Evolutionary conservation across 2,113 vertebrate genomes (phyloP).

Genomic region (Zosterops hypoxanthus): DNA sequence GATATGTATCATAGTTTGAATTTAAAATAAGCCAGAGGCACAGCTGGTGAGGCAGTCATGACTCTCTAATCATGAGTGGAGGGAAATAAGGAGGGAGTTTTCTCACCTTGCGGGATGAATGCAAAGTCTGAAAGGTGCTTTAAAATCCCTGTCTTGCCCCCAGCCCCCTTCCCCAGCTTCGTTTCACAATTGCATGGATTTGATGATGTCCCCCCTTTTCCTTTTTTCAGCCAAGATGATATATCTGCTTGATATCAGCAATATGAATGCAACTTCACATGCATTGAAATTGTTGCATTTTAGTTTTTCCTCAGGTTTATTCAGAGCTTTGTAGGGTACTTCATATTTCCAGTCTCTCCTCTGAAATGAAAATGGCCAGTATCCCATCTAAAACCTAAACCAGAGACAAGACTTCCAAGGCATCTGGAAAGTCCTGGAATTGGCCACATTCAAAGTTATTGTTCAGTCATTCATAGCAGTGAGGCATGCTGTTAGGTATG

Average conservation of each 20-base stretch:
- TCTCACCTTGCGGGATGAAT: conserved; percentile 19
- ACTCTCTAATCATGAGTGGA: conserved; percentile 31
- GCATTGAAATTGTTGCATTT: neutral
- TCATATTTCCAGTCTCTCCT: neutral
- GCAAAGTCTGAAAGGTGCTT: neutral
- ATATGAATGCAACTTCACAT: neutral
- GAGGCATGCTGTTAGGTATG: neutral
- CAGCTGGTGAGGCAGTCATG: conserved; percentile 65
- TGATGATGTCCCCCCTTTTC: accelerated
- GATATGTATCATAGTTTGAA: conserved; percentile 69
- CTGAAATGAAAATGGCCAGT: neutral
- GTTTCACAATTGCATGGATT: neutral
- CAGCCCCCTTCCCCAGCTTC: neutral
- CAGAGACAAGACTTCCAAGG: neutral
- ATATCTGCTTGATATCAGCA: neutral
- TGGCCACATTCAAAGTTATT: neutral
- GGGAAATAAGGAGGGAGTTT: conserved; percentile 37
- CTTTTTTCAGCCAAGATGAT: neutral
- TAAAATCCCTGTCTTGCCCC: neutral
- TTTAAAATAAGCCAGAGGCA: conserved; percentile 68
- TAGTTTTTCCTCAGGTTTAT: neutral
- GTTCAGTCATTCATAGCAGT: neutral
- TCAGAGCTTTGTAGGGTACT: neutral
- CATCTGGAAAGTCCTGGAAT: neutral
- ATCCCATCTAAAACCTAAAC: neutral